A percentile compares a stretch with the other conserved stretches of the same genome.
Conservation (phyloP, 2,797 vertebrate genomes). For the Tokudaia muenninki region DNA sequence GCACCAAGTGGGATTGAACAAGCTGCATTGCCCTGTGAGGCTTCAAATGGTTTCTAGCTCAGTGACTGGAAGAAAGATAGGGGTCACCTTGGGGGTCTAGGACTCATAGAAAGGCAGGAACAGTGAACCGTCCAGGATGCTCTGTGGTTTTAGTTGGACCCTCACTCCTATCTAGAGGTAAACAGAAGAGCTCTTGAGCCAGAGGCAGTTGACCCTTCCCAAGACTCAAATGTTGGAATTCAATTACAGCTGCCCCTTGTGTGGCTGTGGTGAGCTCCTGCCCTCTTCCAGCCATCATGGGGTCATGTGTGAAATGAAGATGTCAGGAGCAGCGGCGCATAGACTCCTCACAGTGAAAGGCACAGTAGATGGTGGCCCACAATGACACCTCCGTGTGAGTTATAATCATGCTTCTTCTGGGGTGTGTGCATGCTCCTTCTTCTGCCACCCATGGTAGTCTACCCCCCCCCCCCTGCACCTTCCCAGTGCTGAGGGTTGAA, state of each 20-base stretch:
- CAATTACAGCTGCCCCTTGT: not conserved
- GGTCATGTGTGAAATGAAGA: not conserved
- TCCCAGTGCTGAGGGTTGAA: not conserved
- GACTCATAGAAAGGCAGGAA: not conserved
- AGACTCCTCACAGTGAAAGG: not conserved
- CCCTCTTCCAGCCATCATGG: not conserved
- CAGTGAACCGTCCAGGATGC: not conserved
- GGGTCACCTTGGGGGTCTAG: not conserved
- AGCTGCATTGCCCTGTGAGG: not conserved
- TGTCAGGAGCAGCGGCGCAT: not conserved
- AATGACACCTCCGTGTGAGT: not conserved
- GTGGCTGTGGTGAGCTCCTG: not conserved
- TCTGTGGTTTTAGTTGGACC: not conserved
- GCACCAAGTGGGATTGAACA: not conserved
- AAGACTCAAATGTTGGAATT: not conserved
- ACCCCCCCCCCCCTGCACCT: not conserved
- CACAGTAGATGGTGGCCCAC: not conserved
- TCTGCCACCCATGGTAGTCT: not conserved
- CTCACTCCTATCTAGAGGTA: not conserved
- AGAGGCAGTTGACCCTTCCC: accelerated
- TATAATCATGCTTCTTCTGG: not conserved
- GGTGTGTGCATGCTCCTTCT: not conserved
- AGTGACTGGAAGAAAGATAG: not conserved
- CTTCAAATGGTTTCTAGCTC: not conserved
- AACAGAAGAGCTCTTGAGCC: not conserved